Base-by-base conservation (phyloP, 2,888 invertebrate genomes). In the Rhagonycha lutea region DNA sequence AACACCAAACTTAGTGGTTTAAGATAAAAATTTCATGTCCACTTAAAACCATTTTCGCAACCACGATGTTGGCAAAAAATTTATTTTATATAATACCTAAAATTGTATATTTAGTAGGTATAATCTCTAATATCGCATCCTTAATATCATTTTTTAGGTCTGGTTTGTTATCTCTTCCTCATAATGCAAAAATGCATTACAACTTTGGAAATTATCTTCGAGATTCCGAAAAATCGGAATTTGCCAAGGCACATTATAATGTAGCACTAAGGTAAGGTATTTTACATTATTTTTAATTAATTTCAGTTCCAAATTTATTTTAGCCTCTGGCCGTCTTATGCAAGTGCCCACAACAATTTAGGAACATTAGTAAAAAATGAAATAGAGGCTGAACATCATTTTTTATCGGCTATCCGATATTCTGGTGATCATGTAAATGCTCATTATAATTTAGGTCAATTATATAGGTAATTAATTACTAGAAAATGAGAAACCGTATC, bases 121-220 rank as follows among this genome's bases (percentile, higher is more conserved):
- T n/a, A n/a, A n/a, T n/a, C n/a, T n/a, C n/a, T n/a, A n/a, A n/a
- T n/a, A n/a, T n/a, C n/a, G n/a, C n/a, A n/a, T n/a, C n/a, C n/a
- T n/a, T n/a, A n/a, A n/a, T 75, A 78, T 77, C 74, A 23, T 71
- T 71, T 62, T 71, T 60, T 89, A 96, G 96, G 85, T 93, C 96
- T 70, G 96, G 96, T 68, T 88, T 96, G 73, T 90, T 92, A 80
- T 93, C 93, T 12, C 87, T 95, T 70, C 96, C 96, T 0, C 93
- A 94, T 88, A 97, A 96, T 86, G 96, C 96, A 73, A 96, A 96
- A 89, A 92, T 95, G 88, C 96, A 96, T 89, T 96, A 96, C 89
- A 96, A 96, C 89, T 95, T 94, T 85, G 96, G 94, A 67, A 96
- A 96, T 90, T 94, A 94, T 86, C 90, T 95, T 81, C 92, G 94